These are phyloP conservation scores for Drosophila pachea DNA, from an alignment of 1,140 invertebrate species.

Conservation along the genomic window DNA sequence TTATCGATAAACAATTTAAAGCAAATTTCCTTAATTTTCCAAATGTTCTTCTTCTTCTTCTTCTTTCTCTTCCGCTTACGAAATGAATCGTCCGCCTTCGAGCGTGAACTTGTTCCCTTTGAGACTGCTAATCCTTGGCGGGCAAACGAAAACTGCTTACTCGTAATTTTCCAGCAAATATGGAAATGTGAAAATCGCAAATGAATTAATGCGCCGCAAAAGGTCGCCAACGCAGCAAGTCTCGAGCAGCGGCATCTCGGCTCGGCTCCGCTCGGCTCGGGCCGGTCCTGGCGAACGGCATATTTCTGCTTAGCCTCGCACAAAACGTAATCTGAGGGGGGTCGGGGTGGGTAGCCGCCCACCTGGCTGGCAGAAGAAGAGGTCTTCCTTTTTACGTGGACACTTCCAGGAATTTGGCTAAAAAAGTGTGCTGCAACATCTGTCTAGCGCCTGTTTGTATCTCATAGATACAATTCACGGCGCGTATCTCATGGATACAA, in stretches of 20 bases:
- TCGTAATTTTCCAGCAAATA: slow-evolving; percentile 39
- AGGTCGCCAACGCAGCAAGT: slow-evolving; percentile 9
- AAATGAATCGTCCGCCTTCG: too few species aligned
- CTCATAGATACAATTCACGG: slow-evolving; percentile 31
- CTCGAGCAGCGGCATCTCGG: too few species aligned
- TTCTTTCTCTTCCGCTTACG: too few species aligned
- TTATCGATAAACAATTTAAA: too few species aligned
- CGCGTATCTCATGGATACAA: slow-evolving; percentile 58
- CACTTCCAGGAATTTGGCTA: slow-evolving; percentile 43
- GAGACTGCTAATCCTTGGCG: background rate
- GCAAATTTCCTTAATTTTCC: too few species aligned
- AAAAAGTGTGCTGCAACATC: slow-evolving; percentile 52
- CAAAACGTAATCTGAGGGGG: slow-evolving; percentile 3
- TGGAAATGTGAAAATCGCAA: slow-evolving; percentile 42
- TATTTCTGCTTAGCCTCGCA: slow-evolving; percentile 36
- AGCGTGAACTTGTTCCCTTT: background rate
- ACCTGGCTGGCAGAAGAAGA: slow-evolving; percentile 1
- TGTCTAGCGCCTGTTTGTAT: slow-evolving; percentile 47
- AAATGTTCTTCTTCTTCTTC: too few species aligned
- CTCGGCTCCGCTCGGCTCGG: too few species aligned
- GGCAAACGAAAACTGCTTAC: slow-evolving; percentile 57
- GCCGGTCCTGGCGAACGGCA: background rate
- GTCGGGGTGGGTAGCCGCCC: background rate
- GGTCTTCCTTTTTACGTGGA: slow-evolving; percentile 9
- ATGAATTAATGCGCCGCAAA: slow-evolving; percentile 58